A percentile compares a stretch with the other conserved stretches of the same genome.
Evolutionary conservation across 2,888 invertebrate genomes (phyloP).

Genomic region (Hemicrepidius hirtus): DNA sequence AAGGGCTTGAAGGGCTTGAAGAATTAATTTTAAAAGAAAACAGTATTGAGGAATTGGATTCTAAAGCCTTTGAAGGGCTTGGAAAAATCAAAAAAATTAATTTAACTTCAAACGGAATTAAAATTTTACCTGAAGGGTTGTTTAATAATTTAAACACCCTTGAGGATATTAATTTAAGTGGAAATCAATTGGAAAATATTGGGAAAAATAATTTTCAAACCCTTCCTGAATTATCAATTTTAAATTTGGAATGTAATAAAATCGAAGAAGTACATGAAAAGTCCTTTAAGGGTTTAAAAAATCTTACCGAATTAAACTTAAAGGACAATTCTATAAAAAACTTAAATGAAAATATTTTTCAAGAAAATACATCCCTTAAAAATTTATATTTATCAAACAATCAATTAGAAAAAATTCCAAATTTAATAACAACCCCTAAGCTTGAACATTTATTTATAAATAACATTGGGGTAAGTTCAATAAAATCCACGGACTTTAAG

Average conservation of each 20-base stretch:
- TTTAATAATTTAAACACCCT: background rate
- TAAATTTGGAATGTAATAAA: background rate
- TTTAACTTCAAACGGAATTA: constrained; percentile 3
- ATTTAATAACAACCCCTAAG: background rate
- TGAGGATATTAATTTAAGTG: background rate
- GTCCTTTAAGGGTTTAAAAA: constrained; percentile 7
- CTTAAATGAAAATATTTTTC: constrained; percentile 6
- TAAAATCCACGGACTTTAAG: background rate
- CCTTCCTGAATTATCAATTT: background rate
- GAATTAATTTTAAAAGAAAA: constrained; percentile 3
- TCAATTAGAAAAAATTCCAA: background rate
- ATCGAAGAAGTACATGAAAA: background rate
- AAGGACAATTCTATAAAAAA: background rate
- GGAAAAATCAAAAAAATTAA: constrained; percentile 8
- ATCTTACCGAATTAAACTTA: background rate
- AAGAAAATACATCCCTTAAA: background rate
- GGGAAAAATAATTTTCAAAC: background rate
- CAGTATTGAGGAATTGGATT: background rate
- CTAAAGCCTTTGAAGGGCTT: constrained; percentile 3
- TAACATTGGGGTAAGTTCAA: background rate
- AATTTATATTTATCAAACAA: background rate
- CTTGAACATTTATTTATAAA: too few species aligned
- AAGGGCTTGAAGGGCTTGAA: constrained; percentile 16
- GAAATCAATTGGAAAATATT: constrained; percentile 11
- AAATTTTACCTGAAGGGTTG: background rate